Conservation (phyloP, 2,113 vertebrate species). For the Petaurus breviceps region DNA sequence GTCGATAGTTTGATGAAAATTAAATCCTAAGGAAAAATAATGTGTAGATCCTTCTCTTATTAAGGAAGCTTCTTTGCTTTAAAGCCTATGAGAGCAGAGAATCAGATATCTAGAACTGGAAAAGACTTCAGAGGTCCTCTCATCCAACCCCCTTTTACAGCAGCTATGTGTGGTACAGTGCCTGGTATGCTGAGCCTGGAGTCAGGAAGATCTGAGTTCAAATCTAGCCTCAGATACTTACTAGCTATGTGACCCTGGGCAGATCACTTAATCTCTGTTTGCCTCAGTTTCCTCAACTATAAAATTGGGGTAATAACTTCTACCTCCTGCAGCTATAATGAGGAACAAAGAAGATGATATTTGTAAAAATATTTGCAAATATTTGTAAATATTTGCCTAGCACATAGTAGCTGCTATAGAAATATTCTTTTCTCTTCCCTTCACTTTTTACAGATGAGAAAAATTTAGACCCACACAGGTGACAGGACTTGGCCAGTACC, state of each 20-base stretch:
- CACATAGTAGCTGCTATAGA: neutral
- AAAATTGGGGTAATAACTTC: neutral
- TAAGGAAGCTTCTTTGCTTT: slow-evolving; percentile 47
- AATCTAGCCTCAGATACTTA: neutral
- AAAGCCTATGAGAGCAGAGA: slow-evolving; percentile 5
- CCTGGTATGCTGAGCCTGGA: neutral
- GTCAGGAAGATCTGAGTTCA: neutral
- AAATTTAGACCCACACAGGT: neutral
- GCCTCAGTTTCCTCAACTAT: neutral
- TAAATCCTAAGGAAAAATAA: slow-evolving; percentile 55
- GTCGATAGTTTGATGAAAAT: slow-evolving; percentile 71
- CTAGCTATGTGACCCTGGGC: neutral
- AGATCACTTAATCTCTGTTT: neutral
- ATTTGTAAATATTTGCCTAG: too few relatives aligned
- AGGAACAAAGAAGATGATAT: neutral
- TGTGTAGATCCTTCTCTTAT: slow-evolving; percentile 14
- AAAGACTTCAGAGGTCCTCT: neutral
- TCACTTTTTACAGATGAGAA: neutral
- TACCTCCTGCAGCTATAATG: neutral
- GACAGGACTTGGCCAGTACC: neutral
- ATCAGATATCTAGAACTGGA: neutral
- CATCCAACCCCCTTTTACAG: neutral
- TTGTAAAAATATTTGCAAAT: too few relatives aligned
- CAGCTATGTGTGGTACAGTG: too few relatives aligned
- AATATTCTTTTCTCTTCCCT: neutral